phyloP scores from a whole-genome alignment of 2,888 invertebrate genomes.

The Agonopterix alstromeriana region DNA sequence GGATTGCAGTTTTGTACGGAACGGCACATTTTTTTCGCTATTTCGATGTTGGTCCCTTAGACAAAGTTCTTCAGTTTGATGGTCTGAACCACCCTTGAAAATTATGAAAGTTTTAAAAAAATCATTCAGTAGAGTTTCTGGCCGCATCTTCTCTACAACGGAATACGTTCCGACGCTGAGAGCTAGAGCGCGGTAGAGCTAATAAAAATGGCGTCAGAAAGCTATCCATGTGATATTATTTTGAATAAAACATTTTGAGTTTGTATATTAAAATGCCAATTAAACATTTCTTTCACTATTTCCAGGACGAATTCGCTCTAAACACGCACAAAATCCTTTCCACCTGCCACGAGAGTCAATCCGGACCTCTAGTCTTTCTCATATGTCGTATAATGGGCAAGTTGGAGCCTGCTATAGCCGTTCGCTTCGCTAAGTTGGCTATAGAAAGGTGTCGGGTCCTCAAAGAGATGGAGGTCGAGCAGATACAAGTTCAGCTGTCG shows the following conservation, averaged over 20 bases:
- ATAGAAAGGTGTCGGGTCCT: slow-evolving; percentile 82
- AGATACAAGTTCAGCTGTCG: slow-evolving; percentile 79
- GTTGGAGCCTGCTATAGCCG: slow-evolving; percentile 70
- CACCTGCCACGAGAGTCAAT: slow-evolving; percentile 81
- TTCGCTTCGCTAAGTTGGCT: slow-evolving; percentile 79
- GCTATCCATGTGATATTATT: too few species aligned
- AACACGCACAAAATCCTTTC: slow-evolving; percentile 83
- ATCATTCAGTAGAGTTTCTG: too few species aligned
- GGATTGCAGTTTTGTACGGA: too few species aligned
- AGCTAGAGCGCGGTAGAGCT: too few species aligned
- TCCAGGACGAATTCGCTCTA: slow-evolving; percentile 81
- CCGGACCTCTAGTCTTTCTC: slow-evolving; percentile 84
- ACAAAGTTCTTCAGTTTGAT: too few species aligned
- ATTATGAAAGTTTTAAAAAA: too few species aligned
- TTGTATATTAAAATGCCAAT: too few species aligned
- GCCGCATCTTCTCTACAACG: too few species aligned
- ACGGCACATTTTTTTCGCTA: not conserved
- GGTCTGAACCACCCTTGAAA: not conserved
- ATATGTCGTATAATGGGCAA: slow-evolving; percentile 82
- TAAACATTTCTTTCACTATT: slow-evolving; percentile 9
- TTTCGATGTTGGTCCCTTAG: too few species aligned
- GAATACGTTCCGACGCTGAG: too few species aligned
- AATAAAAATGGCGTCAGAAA: too few species aligned
- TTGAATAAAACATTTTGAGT: too few species aligned
- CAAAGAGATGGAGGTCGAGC: slow-evolving; percentile 77